phyloP scores from a whole-genome alignment of 1,140 invertebrate species.

The Megalopta genalis region DNA sequence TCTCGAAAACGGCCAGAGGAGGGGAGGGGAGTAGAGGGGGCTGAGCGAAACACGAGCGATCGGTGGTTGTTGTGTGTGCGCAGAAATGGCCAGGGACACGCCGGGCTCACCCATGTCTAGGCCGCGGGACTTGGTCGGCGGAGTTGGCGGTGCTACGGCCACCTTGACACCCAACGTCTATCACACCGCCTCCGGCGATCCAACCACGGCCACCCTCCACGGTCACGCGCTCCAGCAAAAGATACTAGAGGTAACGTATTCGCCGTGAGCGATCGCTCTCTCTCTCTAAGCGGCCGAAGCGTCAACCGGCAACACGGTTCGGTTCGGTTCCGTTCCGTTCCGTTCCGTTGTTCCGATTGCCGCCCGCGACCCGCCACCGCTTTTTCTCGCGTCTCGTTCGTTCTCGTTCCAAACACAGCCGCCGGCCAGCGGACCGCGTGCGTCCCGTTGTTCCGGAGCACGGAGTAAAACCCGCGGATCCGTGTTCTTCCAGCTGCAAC shows the following conservation, averaged over 20 bases:
- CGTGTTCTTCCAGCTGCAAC: slow-evolving; percentile 88
- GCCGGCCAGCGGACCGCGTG: too few species aligned
- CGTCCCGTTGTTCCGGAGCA: too few species aligned
- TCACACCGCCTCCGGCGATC: slow-evolving; percentile 66
- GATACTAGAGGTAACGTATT: slow-evolving; percentile 80
- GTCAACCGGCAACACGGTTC: too few species aligned
- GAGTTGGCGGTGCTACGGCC: slow-evolving; percentile 63
- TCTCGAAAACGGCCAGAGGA: too few species aligned
- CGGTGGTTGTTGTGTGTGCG: slow-evolving; percentile 64
- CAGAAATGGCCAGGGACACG: slow-evolving; percentile 83
- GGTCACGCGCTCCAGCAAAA: slow-evolving; percentile 81
- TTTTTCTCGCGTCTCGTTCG: not conserved
- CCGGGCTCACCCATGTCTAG: slow-evolving; percentile 81
- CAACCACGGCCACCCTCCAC: slow-evolving; percentile 67
- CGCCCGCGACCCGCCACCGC: too few species aligned
- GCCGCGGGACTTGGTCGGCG: slow-evolving; percentile 75
- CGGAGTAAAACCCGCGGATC: slow-evolving; percentile 9
- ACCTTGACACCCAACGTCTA: slow-evolving; percentile 75
- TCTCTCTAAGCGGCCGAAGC: too few species aligned
- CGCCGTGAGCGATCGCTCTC: not conserved
- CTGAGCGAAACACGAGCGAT: not conserved
- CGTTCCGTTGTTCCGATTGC: too few species aligned
- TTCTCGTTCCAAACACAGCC: not conserved
- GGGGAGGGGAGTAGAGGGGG: too few species aligned
- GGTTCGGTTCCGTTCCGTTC: too few species aligned